Conservation (phyloP, 2,113 vertebrate species). For the Coptodon rendalli region DNA sequence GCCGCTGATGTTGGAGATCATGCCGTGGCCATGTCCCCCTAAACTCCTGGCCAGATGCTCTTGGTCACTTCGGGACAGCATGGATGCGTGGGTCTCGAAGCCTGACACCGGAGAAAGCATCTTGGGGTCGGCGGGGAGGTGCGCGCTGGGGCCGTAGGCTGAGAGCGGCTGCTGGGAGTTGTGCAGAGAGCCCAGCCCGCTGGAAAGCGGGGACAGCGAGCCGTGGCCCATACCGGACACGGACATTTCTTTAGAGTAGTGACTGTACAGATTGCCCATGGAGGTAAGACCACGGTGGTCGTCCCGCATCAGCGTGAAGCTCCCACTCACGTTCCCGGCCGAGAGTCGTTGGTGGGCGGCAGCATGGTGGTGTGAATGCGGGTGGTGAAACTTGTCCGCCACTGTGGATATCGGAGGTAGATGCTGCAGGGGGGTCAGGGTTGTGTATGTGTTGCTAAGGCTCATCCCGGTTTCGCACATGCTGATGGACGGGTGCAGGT, state of each 20-base stretch:
- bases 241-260: conserved; percentile 94
- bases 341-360: conserved; percentile 83
- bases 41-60: conserved; percentile 88
- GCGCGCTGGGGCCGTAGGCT: conserved; percentile 82
- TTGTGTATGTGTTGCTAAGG: conserved; percentile 92
- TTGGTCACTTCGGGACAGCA: conserved; percentile 87
- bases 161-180: conserved; percentile 86
- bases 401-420: conserved; percentile 92
- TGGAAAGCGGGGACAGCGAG: conserved; percentile 88
- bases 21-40: conserved; percentile 80
- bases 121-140: conserved; percentile 84
- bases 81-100: conserved; percentile 90
- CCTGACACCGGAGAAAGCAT: conserved; percentile 86
- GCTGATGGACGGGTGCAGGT: conserved; percentile 93
- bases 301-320: conserved; percentile 95
- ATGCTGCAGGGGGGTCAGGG: conserved; percentile 93
- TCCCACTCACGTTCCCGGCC: conserved; percentile 88
- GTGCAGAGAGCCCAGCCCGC: conserved; percentile 89
- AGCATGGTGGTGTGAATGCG: conserved; percentile 83
- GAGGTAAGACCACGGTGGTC: conserved; percentile 88
- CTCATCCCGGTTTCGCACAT: conserved; percentile 94
- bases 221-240: conserved; percentile 86
- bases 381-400: conserved; percentile 94
- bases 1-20: conserved; percentile 86
- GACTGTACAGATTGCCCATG: conserved; percentile 91